phyloP scores from a whole-genome alignment of 2,113 vertebrate species.

The Xyrauchen texanus region DNA sequence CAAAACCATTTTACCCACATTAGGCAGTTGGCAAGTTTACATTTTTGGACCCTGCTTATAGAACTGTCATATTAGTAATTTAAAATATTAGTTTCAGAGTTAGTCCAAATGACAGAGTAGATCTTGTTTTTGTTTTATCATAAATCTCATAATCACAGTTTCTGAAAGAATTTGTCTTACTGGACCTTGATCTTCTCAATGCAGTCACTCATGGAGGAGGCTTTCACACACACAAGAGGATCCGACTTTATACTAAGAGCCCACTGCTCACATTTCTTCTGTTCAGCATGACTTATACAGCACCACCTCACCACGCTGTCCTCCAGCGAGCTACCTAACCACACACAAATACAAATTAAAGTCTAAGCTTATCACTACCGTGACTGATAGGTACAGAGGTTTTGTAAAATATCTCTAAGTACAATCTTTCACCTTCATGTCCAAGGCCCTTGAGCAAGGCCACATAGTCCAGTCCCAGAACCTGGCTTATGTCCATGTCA shows the following conservation, averaged over 20 bases:
- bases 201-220: constrained; percentile 80
- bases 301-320: constrained; percentile 90
- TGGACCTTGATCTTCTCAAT: constrained; percentile 87
- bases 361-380: neutral
- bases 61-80: too few species aligned
- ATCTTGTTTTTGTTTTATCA: too few species aligned
- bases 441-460: constrained; percentile 86
- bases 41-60: too few species aligned
- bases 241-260: constrained; percentile 83
- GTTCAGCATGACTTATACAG: constrained; percentile 85
- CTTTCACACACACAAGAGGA: constrained; percentile 83
- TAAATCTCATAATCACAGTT: too few species aligned
- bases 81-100: too few species aligned
- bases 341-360: constrained; percentile 35
- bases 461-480: constrained; percentile 86
- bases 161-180: constrained; percentile 28
- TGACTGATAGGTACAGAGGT: neutral
- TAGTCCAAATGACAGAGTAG: too few species aligned
- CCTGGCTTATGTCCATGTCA: constrained; percentile 78
- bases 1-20: too few species aligned
- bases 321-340: constrained; percentile 84
- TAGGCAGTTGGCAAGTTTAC: too few species aligned
- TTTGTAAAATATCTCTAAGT: constrained; percentile 2
- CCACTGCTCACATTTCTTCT: constrained; percentile 87
- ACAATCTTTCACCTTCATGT: constrained; percentile 80